Base-by-base conservation (phyloP, 1,140 invertebrate genomes). In the Choristoneura fumiferana region DNA sequence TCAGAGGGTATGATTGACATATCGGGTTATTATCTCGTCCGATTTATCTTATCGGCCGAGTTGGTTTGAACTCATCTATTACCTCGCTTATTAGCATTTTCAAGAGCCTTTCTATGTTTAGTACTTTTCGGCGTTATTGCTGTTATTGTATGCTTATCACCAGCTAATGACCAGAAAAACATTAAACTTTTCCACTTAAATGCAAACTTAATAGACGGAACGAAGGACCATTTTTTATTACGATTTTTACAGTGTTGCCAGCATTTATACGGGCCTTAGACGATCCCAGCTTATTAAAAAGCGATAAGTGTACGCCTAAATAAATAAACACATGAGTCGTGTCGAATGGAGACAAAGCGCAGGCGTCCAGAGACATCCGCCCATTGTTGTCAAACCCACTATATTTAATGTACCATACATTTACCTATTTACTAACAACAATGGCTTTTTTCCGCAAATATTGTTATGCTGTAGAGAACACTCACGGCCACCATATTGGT, bases 31-130 rank as follows among this genome's bases (percentile, higher is more conserved):
- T 49, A 49, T 49, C 43, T 17, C 22, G 22, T 29, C 22, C 43
- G 18, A 29, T 49, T n/a, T 43, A 49, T 49, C 43, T 49, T 49
- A 49, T 49, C 43, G 18, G n/a, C 18, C 22, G 18, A 12, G 18
- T 29, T n/a, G 22, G 22, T 29, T 38, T 29, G 64, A 58, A 61
- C 36, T 38, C 52, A 53, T 52, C 54, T 62, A 66, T 63, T 70
- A 70, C 57, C 33, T 54, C 49, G 61, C 39, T 62, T 66, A 67
- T 70, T 70, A 64, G 39, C 61, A 55, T 66, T 58, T 66, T 67
- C 17, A 57, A 70, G 67, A 62, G 67, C 39, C 56, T 68, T 69
- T 63, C 57, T 35, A 38, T 38, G 29, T 8, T 13, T 54, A 54
- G 34, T 9, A 13, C 29, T 54, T 54, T 54, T 4, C 13, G 8